Conservation (phyloP, 1,140 invertebrate species). For the Eupristina koningsbergeri region DNA sequence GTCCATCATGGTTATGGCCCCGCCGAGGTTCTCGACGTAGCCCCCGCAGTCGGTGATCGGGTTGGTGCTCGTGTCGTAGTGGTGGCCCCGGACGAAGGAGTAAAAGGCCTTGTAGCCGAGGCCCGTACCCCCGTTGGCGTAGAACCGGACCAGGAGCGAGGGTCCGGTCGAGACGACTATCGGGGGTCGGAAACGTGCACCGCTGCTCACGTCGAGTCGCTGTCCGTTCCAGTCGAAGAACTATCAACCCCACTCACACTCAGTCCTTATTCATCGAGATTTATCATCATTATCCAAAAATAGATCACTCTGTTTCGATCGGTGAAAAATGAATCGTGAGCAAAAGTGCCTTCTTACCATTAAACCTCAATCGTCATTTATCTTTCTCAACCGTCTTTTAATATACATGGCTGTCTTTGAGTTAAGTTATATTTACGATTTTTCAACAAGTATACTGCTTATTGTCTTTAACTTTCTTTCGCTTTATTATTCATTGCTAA, state of each 20-base stretch:
- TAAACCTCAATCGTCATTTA: too few relatives aligned
- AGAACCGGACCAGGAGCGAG: constrained; percentile 79
- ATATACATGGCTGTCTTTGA: too few relatives aligned
- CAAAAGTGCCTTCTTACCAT: too few relatives aligned
- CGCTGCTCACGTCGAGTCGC: constrained; percentile 79
- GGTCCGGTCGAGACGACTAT: constrained; percentile 79
- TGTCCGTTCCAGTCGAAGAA: constrained; percentile 82
- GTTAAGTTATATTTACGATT: too few relatives aligned
- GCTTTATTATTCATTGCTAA: too few relatives aligned
- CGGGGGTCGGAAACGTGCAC: constrained; percentile 80
- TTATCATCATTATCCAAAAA: too few relatives aligned
- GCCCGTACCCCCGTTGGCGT: constrained; percentile 81
- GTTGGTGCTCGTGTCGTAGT: constrained; percentile 71
- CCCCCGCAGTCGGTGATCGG: constrained; percentile 82
- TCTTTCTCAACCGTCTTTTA: too few relatives aligned
- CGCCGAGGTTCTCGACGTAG: constrained; percentile 81
- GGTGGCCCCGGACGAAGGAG: constrained; percentile 76
- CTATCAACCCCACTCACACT: constrained; percentile 60
- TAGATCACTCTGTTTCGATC: too few relatives aligned
- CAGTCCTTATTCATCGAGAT: not conserved
- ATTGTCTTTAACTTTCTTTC: too few relatives aligned
- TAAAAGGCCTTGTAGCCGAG: constrained; percentile 81
- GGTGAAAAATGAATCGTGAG: too few relatives aligned
- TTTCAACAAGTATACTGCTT: too few relatives aligned
- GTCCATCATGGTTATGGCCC: constrained; percentile 85